These are phyloP conservation scores for Symphodus melops DNA, from an alignment of 2,113 vertebrate genomes.

Conservation along the genomic window DNA sequence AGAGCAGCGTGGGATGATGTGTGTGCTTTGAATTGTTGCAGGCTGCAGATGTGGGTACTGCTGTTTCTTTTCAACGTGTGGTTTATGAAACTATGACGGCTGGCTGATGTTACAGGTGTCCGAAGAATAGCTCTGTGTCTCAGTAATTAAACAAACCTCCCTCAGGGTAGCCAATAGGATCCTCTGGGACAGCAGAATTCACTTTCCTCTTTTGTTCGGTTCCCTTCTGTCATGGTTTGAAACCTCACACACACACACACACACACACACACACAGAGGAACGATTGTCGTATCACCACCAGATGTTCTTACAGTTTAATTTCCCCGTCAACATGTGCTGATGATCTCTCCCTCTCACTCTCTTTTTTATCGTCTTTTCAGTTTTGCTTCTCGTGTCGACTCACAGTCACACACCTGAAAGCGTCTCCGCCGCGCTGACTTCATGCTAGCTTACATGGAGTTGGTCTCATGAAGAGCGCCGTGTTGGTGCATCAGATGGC, in stretches of 20 bases:
- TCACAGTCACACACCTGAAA: constrained; percentile 30
- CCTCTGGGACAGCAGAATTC: constrained; percentile 15
- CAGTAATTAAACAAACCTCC: neutral
- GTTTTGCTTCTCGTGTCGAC: neutral
- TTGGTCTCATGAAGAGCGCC: constrained; percentile 7
- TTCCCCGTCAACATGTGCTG: neutral
- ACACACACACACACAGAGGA: neutral
- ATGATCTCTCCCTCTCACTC: neutral
- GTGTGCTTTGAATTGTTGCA: constrained; percentile 36
- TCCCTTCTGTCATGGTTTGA: constrained; percentile 4
- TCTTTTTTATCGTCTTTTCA: neutral
- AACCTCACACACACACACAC: neutral
- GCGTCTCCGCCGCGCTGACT: neutral
- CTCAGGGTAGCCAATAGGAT: constrained; percentile 5
- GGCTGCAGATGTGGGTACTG: constrained; percentile 22
- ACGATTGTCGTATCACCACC: constrained; percentile 21
- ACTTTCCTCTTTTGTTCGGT: constrained; percentile 8
- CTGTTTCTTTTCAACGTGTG: constrained; percentile 24
- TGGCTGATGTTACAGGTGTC: neutral
- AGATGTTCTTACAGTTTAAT: constrained; percentile 12
- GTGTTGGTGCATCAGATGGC: constrained; percentile 5
- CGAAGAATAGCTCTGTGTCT: neutral
- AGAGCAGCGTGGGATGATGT: neutral
- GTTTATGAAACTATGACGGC: too few species aligned
- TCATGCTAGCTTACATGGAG: constrained; percentile 32